These are phyloP conservation scores for Chaitophorus viminalis DNA, from an alignment of 2,888 invertebrate species.

Conservation along the genomic window DNA sequence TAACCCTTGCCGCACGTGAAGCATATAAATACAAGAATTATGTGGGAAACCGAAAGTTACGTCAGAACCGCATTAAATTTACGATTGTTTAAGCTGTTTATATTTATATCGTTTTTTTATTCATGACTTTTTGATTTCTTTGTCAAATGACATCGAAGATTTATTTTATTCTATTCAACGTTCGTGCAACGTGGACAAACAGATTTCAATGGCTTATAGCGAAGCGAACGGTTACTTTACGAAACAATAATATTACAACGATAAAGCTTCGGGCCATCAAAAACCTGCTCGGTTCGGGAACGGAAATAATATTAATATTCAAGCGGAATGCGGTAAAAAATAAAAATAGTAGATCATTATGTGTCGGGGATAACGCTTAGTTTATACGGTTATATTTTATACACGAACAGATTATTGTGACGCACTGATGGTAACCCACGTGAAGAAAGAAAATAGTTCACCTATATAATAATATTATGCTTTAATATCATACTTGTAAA, in stretches of 20 bases:
- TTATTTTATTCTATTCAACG: not conserved
- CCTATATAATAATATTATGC: not conserved
- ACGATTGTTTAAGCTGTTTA: not conserved
- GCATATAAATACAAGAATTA: not conserved
- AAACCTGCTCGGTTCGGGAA: conserved; percentile 32
- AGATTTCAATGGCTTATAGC: not conserved
- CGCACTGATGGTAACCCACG: conserved; percentile 35
- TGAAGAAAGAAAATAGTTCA: conserved; percentile 33
- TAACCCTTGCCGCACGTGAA: not conserved
- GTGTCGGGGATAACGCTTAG: not conserved
- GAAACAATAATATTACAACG: conserved; percentile 16
- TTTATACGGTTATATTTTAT: not conserved
- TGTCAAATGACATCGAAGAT: not conserved
- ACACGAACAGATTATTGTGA: conserved; percentile 4
- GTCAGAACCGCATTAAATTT: not conserved
- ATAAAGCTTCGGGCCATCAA: conserved; percentile 18
- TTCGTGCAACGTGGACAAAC: too few relatives aligned
- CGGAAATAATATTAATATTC: conserved; percentile 1
- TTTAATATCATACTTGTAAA: conserved; percentile 1
- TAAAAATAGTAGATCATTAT: not conserved
- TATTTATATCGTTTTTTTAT: not conserved
- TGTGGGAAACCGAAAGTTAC: not conserved
- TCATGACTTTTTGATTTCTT: not conserved
- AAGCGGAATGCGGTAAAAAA: conserved; percentile 15
- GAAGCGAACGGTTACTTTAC: not conserved